These are phyloP conservation scores for Morpho deidamia DNA, from an alignment of 2,888 invertebrate genomes.

Conservation along the genomic window DNA sequence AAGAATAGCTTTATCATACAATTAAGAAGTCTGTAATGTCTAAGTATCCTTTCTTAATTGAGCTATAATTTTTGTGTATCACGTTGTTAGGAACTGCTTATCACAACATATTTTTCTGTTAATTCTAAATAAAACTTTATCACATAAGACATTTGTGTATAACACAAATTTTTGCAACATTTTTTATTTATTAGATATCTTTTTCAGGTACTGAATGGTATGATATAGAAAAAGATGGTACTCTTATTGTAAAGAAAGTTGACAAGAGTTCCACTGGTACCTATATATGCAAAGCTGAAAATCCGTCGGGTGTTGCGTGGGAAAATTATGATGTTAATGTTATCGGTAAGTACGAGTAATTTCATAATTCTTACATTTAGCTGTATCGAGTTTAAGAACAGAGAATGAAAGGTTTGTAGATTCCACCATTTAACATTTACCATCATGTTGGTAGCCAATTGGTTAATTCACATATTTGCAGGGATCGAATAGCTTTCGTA, in stretches of 20 bases:
- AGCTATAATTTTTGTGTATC: too few relatives aligned
- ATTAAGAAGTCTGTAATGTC: too few relatives aligned
- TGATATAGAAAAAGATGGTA: conserved; percentile 39
- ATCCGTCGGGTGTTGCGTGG: conserved; percentile 31
- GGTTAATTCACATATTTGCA: too few relatives aligned
- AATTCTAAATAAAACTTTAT: too few relatives aligned
- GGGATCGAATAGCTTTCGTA: too few relatives aligned
- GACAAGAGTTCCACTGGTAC: conserved; percentile 29
- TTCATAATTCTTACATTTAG: neutral
- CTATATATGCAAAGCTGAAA: conserved; percentile 42
- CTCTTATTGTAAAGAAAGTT: conserved; percentile 41
- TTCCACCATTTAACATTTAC: neutral
- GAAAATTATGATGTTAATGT: conserved; percentile 35
- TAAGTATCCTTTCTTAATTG: too few relatives aligned
- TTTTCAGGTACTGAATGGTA: conserved; percentile 39
- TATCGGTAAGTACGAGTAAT: conserved; percentile 31
- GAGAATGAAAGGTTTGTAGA: neutral
- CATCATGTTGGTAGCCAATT: too few relatives aligned
- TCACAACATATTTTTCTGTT: too few relatives aligned
- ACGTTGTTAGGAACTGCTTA: too few relatives aligned
- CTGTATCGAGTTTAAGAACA: neutral
- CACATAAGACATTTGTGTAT: too few relatives aligned
- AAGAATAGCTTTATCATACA: too few relatives aligned
- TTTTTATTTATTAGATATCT: neutral
- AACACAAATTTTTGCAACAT: too few relatives aligned